Percentiles rank a stretch among this genome's conserved stretches.
These are phyloP conservation scores for Tachuris rubrigastra DNA, from an alignment of 2,113 vertebrate genomes.

Conservation along the genomic window DNA sequence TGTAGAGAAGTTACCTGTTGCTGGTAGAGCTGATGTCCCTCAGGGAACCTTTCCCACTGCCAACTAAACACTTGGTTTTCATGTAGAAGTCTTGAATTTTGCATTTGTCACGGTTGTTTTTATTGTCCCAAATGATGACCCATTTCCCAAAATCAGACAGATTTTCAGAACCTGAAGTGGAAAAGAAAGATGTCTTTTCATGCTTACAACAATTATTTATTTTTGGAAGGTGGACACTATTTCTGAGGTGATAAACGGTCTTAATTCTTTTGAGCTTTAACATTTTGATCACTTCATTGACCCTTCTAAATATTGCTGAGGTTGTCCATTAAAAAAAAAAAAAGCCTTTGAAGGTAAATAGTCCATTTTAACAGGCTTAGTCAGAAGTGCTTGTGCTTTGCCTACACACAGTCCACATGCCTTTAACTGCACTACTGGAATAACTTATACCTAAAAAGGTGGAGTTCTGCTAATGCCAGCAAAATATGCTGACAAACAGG, in stretches of 20 bases:
- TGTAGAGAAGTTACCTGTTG: not conserved
- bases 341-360: not conserved
- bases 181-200: not conserved
- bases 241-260: not conserved
- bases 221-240: not conserved
- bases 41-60: not conserved
- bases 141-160: not conserved
- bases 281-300: rapidly evolving
- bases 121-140: not conserved
- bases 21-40: not conserved
- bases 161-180: not conserved
- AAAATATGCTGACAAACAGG: not conserved
- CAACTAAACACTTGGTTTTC: not conserved
- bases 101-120: not conserved
- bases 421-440: not conserved
- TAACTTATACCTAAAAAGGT: not conserved
- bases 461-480: not conserved
- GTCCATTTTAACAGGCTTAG: not conserved
- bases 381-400: not conserved
- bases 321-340: not conserved
- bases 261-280: not conserved
- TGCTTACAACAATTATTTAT: not conserved
- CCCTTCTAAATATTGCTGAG: not conserved
- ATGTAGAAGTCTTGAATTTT: not conserved
- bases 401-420: rapidly evolving